These are phyloP conservation scores for Dorcus hopei DNA, from an alignment of 2,888 invertebrate species.

Conservation along the genomic window DNA sequence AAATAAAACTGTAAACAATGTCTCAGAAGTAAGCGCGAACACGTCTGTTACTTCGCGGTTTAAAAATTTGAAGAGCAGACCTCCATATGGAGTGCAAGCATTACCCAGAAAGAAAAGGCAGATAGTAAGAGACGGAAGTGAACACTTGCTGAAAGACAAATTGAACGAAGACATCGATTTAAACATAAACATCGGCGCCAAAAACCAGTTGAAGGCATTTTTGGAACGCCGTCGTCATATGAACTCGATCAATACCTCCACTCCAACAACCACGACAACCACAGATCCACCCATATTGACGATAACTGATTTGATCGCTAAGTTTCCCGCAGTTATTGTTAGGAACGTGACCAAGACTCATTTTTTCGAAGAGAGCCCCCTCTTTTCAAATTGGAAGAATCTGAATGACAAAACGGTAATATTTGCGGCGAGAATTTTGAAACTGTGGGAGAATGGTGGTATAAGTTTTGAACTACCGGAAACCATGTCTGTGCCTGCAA, in stretches of 20 bases:
- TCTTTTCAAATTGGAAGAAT: conserved; percentile 52
- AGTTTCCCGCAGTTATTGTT: conserved; percentile 50
- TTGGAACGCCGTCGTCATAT: conserved; percentile 9
- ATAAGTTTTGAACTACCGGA: conserved; percentile 43
- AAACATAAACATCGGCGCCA: conserved; percentile 25
- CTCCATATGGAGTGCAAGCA: not conserved
- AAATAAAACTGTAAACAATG: not conserved
- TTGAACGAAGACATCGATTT: conserved; percentile 8
- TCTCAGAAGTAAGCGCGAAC: not conserved
- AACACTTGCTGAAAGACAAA: not conserved
- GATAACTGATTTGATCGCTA: conserved; percentile 39
- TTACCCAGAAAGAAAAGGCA: conserved; percentile 13
- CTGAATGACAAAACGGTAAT: conserved; percentile 49
- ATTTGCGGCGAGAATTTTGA: conserved; percentile 54
- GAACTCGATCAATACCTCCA: not conserved
- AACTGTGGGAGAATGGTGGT: conserved; percentile 58
- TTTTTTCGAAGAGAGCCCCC: conserved; percentile 53
- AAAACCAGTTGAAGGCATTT: conserved; percentile 20
- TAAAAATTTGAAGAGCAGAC: conserved; percentile 5
- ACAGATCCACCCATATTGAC: conserved; percentile 4
- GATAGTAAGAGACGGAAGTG: not conserved
- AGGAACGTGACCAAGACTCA: conserved; percentile 46
- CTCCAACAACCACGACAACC: not conserved
- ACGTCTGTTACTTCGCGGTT: too few relatives aligned
- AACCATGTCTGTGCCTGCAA: not conserved